Conservation (phyloP, 2,888 invertebrate genomes). For the Galerucella calmariensis region DNA sequence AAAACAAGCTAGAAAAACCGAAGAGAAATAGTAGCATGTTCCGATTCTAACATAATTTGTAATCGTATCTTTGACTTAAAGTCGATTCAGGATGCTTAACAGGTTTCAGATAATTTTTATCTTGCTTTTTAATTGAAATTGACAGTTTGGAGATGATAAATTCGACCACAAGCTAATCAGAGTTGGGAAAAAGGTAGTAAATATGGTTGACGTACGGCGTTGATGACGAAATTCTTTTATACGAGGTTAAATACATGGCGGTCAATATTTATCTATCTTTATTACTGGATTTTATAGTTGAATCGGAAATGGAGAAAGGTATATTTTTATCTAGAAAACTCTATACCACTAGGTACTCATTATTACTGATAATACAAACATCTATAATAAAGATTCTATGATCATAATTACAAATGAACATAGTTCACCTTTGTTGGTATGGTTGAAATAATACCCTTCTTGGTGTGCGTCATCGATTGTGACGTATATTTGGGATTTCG, state of each 20-base stretch:
- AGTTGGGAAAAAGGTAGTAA: conserved; percentile 1
- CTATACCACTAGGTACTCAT: too few relatives aligned
- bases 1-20: conserved; percentile 13
- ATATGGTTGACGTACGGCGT: background rate
- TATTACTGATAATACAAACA: too few relatives aligned
- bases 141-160: conserved; percentile 50
- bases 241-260: background rate
- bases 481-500: too few relatives aligned
- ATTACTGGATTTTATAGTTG: background rate
- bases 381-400: too few relatives aligned
- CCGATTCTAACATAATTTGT: conserved; percentile 29
- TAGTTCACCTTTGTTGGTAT: too few relatives aligned
- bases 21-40: conserved; percentile 30
- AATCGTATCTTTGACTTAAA: conserved; percentile 35
- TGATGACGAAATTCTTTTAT: background rate
- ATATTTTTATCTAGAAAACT: too few relatives aligned
- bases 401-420: too few relatives aligned
- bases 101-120: conserved; percentile 46
- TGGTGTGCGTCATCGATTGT: too few relatives aligned
- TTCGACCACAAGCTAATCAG: conserved; percentile 44
- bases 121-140: conserved; percentile 51
- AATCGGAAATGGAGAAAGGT: background rate
- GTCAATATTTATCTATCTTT: background rate
- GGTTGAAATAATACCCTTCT: too few relatives aligned
- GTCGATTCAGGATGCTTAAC: conserved; percentile 40